Percentiles rank a stretch among this genome's conserved stretches.
Evolutionary conservation across 1,140 invertebrate genomes (phyloP).

Genomic region (Drosophila equinoxialis): DNA sequence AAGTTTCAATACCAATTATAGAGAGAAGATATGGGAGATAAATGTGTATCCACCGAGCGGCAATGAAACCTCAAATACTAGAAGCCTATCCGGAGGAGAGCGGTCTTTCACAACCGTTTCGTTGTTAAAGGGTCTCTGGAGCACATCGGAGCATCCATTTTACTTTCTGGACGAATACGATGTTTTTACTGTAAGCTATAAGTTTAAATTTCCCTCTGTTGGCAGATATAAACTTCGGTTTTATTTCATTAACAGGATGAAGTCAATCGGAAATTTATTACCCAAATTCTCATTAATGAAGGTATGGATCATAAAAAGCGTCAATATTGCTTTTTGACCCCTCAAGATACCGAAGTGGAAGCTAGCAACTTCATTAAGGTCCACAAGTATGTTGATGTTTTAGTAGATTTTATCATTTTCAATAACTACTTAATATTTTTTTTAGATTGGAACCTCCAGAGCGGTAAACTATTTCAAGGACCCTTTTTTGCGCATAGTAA

Average conservation of each 20-base stretch:
- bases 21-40: constrained; percentile 85
- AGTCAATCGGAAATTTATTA: constrained; percentile 88
- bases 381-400: constrained; percentile 79
- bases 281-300: constrained; percentile 88
- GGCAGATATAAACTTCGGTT: too few relatives aligned
- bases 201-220: not conserved
- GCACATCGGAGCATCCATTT: constrained; percentile 94
- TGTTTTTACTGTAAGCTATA: constrained; percentile 93
- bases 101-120: constrained; percentile 97
- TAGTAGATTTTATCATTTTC: too few relatives aligned
- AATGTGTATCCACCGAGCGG: constrained; percentile 84
- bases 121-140: constrained; percentile 97
- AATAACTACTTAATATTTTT: not conserved
- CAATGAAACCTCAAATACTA: constrained; percentile 84
- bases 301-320: constrained; percentile 85
- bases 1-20: constrained; percentile 86
- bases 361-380: constrained; percentile 85
- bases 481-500: too few relatives aligned
- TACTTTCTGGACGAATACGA: constrained; percentile 99
- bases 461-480: constrained; percentile 19
- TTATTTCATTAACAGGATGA: constrained; percentile 86
- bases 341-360: constrained; percentile 87
- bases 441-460: constrained; percentile 60
- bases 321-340: constrained; percentile 91
- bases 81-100: constrained; percentile 96